Conservation (phyloP, 2,888 invertebrate species). For the Pachymerium ferrugineum region DNA sequence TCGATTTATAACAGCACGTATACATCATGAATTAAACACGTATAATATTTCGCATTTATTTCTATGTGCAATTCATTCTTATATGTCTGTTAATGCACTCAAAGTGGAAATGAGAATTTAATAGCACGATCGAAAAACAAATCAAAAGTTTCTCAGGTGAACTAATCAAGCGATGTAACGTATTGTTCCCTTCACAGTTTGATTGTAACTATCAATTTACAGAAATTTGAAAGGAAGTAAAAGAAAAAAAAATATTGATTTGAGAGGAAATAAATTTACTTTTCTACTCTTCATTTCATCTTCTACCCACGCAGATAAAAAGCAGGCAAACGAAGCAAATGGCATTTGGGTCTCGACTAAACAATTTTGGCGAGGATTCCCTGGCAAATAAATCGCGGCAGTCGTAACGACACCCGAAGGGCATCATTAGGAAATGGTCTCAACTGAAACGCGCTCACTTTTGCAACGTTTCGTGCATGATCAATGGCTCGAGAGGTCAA, state of each 20-base stretch:
- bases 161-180: background rate
- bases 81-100: background rate
- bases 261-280: too few species aligned
- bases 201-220: background rate
- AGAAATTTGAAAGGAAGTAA: background rate
- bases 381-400: conserved; percentile 12
- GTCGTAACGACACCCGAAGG: conserved; percentile 24
- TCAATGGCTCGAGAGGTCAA: conserved; percentile 24
- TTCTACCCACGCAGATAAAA: background rate
- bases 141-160: background rate
- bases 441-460: conserved; percentile 7
- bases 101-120: background rate
- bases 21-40: conserved; percentile 10
- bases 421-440: conserved; percentile 27
- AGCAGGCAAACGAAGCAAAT: background rate
- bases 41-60: conserved; percentile 21
- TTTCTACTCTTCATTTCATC: background rate
- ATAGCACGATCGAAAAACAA: background rate
- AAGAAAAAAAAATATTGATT: background rate
- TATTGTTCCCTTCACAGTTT: background rate
- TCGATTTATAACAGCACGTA: background rate
- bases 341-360: background rate
- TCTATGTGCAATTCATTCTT: conserved; percentile 3
- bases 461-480: conserved; percentile 7
- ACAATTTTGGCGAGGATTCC: conserved; percentile 8